Percentiles rank a stretch among this genome's conserved stretches.
phyloP scores from a whole-genome alignment of 2,113 vertebrate genomes.

The Zosterops borbonicus region DNA sequence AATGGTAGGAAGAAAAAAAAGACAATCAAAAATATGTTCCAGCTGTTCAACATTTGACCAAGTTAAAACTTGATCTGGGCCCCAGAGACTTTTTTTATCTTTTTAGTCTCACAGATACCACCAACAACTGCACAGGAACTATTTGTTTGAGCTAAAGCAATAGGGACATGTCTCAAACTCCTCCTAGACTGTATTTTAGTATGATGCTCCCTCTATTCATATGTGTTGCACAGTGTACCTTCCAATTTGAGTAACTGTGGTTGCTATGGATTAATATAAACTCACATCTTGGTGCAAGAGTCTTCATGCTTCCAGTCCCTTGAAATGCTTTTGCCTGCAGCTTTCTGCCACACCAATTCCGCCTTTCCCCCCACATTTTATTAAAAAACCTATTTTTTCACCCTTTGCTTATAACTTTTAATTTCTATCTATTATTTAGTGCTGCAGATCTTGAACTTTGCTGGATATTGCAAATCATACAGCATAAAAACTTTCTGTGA shows the following conservation, averaged over 20 bases:
- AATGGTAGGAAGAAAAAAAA: not conserved
- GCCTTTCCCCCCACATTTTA: not conserved
- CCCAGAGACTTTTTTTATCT: not conserved
- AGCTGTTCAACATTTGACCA: not conserved
- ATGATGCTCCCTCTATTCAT: not conserved
- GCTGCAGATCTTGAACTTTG: not conserved
- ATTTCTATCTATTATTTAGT: conserved; percentile 43
- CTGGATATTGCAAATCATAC: conserved; percentile 30
- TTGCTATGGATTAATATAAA: not conserved
- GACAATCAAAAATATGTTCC: not conserved
- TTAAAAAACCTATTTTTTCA: not conserved
- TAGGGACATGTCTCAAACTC: not conserved
- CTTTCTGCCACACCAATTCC: not conserved
- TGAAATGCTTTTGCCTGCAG: not conserved
- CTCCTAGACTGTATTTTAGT: not conserved
- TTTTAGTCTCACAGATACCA: not conserved
- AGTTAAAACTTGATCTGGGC: not conserved
- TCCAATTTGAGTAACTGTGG: not conserved
- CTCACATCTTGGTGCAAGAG: not conserved
- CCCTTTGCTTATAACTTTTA: conserved; percentile 17
- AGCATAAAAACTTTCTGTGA: conserved; percentile 55
- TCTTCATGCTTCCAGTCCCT: not conserved
- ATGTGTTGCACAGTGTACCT: not conserved
- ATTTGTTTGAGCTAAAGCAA: not conserved
- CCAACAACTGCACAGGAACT: not conserved